Evolutionary conservation across 1,140 invertebrate genomes (phyloP), one percentile per base, ranked within the genome.

Genomic region (Pachypsylla venusta): DNA sequence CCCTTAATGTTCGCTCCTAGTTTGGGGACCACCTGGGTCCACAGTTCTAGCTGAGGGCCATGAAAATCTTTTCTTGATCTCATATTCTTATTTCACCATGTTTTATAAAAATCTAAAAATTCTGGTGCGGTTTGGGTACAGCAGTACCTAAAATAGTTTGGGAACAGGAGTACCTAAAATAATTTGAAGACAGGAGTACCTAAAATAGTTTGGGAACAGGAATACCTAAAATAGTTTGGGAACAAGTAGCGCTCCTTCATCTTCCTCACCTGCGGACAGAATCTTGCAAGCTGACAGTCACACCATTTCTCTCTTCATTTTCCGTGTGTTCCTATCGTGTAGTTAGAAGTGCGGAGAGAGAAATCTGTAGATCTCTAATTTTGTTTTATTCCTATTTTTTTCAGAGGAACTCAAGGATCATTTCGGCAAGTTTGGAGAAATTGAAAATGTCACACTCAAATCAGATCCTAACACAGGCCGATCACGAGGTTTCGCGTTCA

Each of bases 361-460:
- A 10, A 24, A 25, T 35, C 35, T n/a, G 42, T 48, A 10, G 55
- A 2, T 48, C 25, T 16, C 19, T 48, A 28, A 13, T 54, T 60
- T 40, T 58, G 7, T 42, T 57, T 64, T 68, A 55, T 58, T 59
- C 62, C 61, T 62, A 63, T 35, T 69, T 67, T 75, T 82, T 81
- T 12, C 77, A 94, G 90, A 91, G 83, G 91, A 94, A 79, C 75
- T 95, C 53, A 80, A 88, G 66, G 89, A 93, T 67, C 87, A 93
- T 73, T 94, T 94, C 73, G 79, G 82, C 63, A 79, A 85, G 67
- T 93, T 85, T 74, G 90, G 90, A 60, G 87, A 91, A 68, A 92
- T 94, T 65, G 88, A 91, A 68, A 91, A 89, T 71, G 89, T 93
- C 67, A 93, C 90, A 77, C 87, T 94, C 7, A 93, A 94, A 73